These are phyloP conservation scores for Lasiommata megera DNA, from an alignment of 2,888 invertebrate species.

Conservation along the genomic window DNA sequence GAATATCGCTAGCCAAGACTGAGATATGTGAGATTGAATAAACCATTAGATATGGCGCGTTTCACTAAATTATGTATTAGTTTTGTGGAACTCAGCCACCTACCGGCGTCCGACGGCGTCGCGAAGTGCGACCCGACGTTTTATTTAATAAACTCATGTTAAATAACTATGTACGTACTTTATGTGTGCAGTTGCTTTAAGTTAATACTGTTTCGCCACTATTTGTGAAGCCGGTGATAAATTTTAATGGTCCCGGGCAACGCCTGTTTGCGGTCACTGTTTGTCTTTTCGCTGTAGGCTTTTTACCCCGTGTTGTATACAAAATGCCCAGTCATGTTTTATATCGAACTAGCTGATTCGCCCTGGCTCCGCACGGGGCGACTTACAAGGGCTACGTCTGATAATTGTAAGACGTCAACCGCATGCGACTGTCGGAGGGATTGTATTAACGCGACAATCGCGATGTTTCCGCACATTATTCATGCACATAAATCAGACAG, in stretches of 20 bases:
- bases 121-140: conserved; percentile 65
- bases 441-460: too few species aligned
- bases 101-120: conserved; percentile 52
- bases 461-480: too few species aligned
- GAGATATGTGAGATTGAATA: conserved; percentile 73
- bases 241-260: conserved; percentile 61
- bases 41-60: conserved; percentile 69
- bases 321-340: conserved; percentile 16
- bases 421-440: too few species aligned
- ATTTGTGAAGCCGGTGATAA: conserved; percentile 57
- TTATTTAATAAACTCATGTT: conserved; percentile 64
- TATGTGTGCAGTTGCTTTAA: conserved; percentile 50
- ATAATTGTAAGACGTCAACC: too few species aligned
- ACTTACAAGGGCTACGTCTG: too few species aligned
- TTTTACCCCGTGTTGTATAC: conserved; percentile 32
- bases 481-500: too few species aligned
- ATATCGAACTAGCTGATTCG: conserved; percentile 27
- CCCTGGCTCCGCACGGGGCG: conserved; percentile 19
- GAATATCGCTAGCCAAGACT: conserved; percentile 64
- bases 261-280: conserved; percentile 42
- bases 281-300: conserved; percentile 50
- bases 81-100: conserved; percentile 77
- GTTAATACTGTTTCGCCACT: conserved; percentile 46
- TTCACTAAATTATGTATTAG: conserved; percentile 76
- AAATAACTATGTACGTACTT: background rate